These are phyloP conservation scores for Coranthus polyacanthus DNA, from an alignment of 2,797 vertebrate genomes.

Conservation along the genomic window DNA sequence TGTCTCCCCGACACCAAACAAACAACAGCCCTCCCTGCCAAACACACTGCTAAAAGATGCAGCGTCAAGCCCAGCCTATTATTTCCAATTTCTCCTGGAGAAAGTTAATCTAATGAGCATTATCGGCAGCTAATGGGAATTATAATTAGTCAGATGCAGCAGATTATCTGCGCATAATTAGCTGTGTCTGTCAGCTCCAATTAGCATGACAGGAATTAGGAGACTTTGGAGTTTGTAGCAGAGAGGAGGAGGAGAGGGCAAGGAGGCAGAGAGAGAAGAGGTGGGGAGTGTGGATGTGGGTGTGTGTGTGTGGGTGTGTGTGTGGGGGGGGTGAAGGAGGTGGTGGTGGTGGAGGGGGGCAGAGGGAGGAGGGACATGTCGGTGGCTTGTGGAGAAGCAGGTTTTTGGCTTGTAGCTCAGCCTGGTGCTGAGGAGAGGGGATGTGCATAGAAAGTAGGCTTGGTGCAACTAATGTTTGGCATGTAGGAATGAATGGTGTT, in stretches of 20 bases:
- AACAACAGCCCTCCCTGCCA: slow-evolving; percentile 54
- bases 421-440: slow-evolving; percentile 44
- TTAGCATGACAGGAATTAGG: slow-evolving; percentile 87
- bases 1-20: slow-evolving; percentile 53
- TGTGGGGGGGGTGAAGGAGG: background rate
- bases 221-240: slow-evolving; percentile 71
- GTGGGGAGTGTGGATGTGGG: background rate
- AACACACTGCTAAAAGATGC: slow-evolving; percentile 62
- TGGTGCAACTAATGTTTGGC: slow-evolving; percentile 44
- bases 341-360: background rate
- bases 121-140: slow-evolving; percentile 88
- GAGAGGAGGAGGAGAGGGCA: slow-evolving; percentile 45
- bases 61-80: slow-evolving; percentile 68
- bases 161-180: slow-evolving; percentile 90
- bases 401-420: slow-evolving; percentile 65
- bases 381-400: slow-evolving; percentile 45
- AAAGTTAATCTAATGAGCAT: slow-evolving; percentile 90
- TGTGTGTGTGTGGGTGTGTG: background rate
- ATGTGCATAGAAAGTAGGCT: slow-evolving; percentile 57
- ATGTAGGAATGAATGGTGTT: slow-evolving; percentile 29
- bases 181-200: slow-evolving; percentile 87
- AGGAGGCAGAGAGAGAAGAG: slow-evolving; percentile 29
- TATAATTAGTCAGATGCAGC: slow-evolving; percentile 89
- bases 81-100: slow-evolving; percentile 86
- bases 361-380: slow-evolving; percentile 27